Percentiles rank a stretch among this genome's conserved stretches.
phyloP scores from a whole-genome alignment of 2,113 vertebrate species.

The Psilopsiagon aurifrons region DNA sequence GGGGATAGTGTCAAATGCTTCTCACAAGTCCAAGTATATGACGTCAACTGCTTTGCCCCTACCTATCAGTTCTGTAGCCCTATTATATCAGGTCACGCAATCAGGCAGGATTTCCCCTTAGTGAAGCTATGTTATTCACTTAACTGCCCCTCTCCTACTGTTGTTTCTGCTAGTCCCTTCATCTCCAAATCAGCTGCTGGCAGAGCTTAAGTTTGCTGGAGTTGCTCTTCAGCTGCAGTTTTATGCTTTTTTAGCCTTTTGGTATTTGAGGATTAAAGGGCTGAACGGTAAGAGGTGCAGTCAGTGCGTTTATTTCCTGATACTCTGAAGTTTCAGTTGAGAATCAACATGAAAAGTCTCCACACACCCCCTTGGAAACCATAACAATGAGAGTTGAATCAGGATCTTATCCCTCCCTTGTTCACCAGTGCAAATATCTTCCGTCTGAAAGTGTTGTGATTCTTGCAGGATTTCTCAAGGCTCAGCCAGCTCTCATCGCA shows the following conservation, averaged over 20 bases:
- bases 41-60: neutral
- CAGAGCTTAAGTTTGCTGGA: neutral
- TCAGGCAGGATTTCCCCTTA: neutral
- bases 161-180: neutral
- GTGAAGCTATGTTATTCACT: neutral
- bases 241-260: neutral
- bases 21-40: neutral
- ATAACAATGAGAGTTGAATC: neutral
- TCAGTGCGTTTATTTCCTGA: neutral
- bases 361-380: neutral
- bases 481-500: neutral
- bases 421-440: neutral
- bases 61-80: neutral
- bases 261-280: neutral
- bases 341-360: neutral
- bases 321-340: neutral
- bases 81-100: neutral
- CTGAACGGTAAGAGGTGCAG: neutral
- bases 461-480: neutral
- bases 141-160: neutral
- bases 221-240: neutral
- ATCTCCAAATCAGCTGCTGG: neutral
- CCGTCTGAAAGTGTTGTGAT: neutral
- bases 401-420: neutral
- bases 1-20: neutral